Evolutionary conservation across 2,113 vertebrate genomes (phyloP), one percentile per base, ranked within the genome.

Genomic region (Ctenodactylus gundi): DNA sequence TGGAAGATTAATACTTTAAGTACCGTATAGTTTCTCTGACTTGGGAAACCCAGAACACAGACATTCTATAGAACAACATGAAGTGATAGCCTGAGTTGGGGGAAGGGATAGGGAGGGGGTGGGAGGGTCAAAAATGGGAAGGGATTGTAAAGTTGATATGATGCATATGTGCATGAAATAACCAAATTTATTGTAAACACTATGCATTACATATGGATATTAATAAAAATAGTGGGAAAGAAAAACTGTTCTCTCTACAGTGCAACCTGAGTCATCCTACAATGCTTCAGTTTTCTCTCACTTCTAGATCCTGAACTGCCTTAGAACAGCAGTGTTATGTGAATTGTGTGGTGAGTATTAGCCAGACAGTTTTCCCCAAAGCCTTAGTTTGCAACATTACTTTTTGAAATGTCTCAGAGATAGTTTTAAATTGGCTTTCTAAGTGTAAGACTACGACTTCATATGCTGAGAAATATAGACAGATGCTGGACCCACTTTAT

Each of bases 281-380:
- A 31, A 34, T 39, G 8, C 17, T 80, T 86, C 77, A 41, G 41
- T 75, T 95, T 94, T 94, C 51, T 88, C 72, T 77, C 80, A 83
- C 1, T 62, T 4, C 3, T 77, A 6, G 31, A n/a, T 20, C 9
- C 4, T 78, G 65, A 76, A 14, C 34, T 92, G 17, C 75, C 39
- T 60, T 39, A 46, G 15, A 90, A 58, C 25, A 70, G 17, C 17
- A 88, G 34, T 78, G 70, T 34, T 23, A 27, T 21, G 15, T 46
- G 4, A 68, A n/a, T 62, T 92, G 17, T 27, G 70, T 70, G 67
- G 55, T 75, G n/a, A 81, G 70, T 72, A 51, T 1, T 70, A 36
- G 6, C 49, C 15, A 80, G 44, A 68, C 44, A 85, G 53, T 72
- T 64, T 90, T 60, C 31, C 58, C 1, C 41, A 0, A 13, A 53